phyloP scores from a whole-genome alignment of 2,113 vertebrate genomes.

The Oncorhynchus kisutch region DNA sequence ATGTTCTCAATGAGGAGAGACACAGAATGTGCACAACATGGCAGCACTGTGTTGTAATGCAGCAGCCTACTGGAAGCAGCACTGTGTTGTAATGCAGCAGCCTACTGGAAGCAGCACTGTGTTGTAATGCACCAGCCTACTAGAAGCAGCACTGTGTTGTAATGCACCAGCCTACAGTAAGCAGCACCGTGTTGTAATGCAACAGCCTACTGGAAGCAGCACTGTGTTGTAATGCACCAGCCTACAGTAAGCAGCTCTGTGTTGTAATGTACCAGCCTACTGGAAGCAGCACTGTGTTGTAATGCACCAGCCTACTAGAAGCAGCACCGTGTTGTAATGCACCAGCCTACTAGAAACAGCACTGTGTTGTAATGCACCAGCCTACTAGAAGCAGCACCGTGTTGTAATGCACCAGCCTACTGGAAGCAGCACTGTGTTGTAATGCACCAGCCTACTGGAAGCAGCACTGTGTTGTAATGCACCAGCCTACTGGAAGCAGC shows the following conservation, averaged over 20 bases:
- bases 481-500: too few relatives aligned
- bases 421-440: too few relatives aligned
- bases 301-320: too few relatives aligned
- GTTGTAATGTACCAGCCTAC: conserved; percentile 69
- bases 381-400: too few relatives aligned
- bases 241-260: conserved; percentile 66
- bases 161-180: conserved; percentile 67
- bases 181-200: conserved; percentile 67
- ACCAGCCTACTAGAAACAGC: too few relatives aligned
- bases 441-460: too few relatives aligned
- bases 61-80: conserved; percentile 62
- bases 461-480: too few relatives aligned
- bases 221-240: conserved; percentile 71
- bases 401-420: too few relatives aligned
- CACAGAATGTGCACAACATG: conserved; percentile 71
- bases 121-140: conserved; percentile 68
- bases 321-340: too few relatives aligned
- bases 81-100: conserved; percentile 71
- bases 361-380: too few relatives aligned
- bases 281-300: conserved; percentile 55
- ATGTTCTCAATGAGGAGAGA: conserved; percentile 70
- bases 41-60: conserved; percentile 38
- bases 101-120: conserved; percentile 66
- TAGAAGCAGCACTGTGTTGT: conserved; percentile 69
- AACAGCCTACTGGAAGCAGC: conserved; percentile 65